These are phyloP conservation scores for Peromyscus polionotus DNA, from an alignment of 2,113 vertebrate genomes.

Conservation along the genomic window DNA sequence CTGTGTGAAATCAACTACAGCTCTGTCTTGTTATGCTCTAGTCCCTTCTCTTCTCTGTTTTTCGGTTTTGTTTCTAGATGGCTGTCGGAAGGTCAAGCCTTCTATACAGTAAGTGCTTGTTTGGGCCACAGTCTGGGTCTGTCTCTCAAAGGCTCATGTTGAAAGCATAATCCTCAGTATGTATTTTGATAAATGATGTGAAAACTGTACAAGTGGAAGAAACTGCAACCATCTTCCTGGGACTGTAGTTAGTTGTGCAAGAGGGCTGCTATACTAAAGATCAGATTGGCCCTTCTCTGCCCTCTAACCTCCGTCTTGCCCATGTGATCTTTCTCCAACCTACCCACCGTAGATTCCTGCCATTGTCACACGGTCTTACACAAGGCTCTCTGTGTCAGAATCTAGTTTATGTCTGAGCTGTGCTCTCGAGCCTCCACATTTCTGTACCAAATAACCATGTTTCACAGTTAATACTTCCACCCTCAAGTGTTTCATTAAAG, in stretches of 20 bases:
- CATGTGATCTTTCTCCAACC: neutral
- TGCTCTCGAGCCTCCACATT: too few species aligned
- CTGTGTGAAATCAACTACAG: neutral
- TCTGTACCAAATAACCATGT: neutral
- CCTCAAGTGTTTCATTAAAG: neutral
- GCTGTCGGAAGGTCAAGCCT: neutral
- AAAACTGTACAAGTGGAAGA: neutral
- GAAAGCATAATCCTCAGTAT: neutral
- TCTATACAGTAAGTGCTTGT: neutral
- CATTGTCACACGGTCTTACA: neutral
- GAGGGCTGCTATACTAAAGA: neutral
- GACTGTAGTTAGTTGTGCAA: neutral
- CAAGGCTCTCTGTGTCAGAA: neutral
- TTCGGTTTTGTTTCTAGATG: neutral
- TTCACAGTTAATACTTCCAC: neutral
- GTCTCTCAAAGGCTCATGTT: neutral
- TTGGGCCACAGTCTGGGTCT: too few species aligned
- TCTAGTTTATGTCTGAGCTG: neutral
- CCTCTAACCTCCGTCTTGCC: neutral
- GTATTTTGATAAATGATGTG: neutral
- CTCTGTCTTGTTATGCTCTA: neutral
- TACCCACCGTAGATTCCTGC: neutral
- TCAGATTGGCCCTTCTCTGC: neutral
- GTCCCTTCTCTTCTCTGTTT: neutral
- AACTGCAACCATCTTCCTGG: neutral